Percentiles rank a stretch among this genome's conserved stretches.
These are phyloP conservation scores for Heteromurus nitidus DNA, from an alignment of 2,888 invertebrate species.

Conservation along the genomic window DNA sequence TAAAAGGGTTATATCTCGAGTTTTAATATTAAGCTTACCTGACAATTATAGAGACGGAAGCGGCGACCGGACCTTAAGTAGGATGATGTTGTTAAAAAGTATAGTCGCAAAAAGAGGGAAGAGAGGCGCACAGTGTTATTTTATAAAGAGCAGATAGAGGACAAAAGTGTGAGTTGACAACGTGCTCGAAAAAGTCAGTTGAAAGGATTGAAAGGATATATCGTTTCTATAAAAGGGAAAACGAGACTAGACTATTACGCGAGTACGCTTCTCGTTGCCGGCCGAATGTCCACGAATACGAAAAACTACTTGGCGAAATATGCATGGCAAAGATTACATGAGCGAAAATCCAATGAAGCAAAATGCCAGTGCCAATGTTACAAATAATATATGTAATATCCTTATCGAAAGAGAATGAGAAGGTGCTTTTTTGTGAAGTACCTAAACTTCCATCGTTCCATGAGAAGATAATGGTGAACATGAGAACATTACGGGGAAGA, in stretches of 20 bases:
- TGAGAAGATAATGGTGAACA: too few species aligned
- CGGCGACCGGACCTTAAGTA: too few species aligned
- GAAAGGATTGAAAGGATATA: background rate
- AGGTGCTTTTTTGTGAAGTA: too few species aligned
- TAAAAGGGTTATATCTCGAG: too few species aligned
- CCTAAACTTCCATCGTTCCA: too few species aligned
- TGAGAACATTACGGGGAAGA: too few species aligned
- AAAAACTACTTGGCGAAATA: too few species aligned
- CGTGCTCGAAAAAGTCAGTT: slow-evolving; percentile 6
- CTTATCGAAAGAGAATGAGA: too few species aligned
- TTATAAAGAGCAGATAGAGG: slow-evolving; percentile 45
- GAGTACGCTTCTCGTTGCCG: background rate
- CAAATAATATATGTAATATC: too few species aligned
- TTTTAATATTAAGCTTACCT: too few species aligned
- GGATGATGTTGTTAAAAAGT: background rate
- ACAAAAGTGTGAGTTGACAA: slow-evolving; percentile 15
- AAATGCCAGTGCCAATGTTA: background rate
- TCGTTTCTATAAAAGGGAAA: background rate
- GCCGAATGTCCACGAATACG: background rate
- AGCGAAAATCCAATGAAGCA: too few species aligned
- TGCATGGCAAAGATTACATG: background rate
- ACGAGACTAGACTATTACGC: background rate
- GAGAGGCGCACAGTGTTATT: background rate
- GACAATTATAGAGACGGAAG: too few species aligned
- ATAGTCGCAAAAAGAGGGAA: background rate